Evolutionary conservation across 2,113 vertebrate genomes (phyloP), one percentile per base, ranked within the genome.

Genomic region (Aspidoscelis tigris): DNA sequence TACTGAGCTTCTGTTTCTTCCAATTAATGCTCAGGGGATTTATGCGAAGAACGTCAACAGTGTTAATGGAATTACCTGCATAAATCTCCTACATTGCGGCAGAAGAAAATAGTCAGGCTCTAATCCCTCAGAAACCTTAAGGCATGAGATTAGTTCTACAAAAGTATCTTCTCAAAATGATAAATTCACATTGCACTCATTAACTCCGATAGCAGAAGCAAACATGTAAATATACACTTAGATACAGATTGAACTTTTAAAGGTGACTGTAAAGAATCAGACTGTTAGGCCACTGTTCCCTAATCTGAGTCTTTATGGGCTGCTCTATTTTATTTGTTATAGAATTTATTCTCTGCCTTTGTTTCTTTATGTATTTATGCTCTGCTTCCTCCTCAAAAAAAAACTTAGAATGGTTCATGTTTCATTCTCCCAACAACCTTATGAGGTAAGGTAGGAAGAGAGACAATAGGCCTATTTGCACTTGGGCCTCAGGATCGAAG

Each of bases 11-110:
- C 88, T 39, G 0, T 87, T 90, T 88, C 83, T 84, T 84, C n/a
- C 55, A 72, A 43, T 88, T 84, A 88, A 73, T 68, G 33, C 81
- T 82, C 86, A 39, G n/a, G 84, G 88, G 89, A 92, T 90, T 90
- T 3, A n/a, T 24, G 73, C 69, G 73, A 83, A 85, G 55, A 75
- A 87, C 90, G 85, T 87, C 73, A 85, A 92, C 74, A 3, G 78
- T 86, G 80, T 88, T 95, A 93, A 94, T 92, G 89, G 93, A 91
- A 89, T 92, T 90, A 93, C 73, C 91, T 72, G 7, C 72, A 89
- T 77, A 81, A 92, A 91, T 86, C 87, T 84, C 66, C 84, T 61
- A 81, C 0, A 0, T 1, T 2, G 82, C 0, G 0, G n/a, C 80
- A 73, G 76, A 82, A 88, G 77, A 64, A 82, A 88, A 84, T 0